These are phyloP conservation scores for Acanthosepion esculentum DNA, from an alignment of 2,888 invertebrate species.

Conservation along the genomic window DNA sequence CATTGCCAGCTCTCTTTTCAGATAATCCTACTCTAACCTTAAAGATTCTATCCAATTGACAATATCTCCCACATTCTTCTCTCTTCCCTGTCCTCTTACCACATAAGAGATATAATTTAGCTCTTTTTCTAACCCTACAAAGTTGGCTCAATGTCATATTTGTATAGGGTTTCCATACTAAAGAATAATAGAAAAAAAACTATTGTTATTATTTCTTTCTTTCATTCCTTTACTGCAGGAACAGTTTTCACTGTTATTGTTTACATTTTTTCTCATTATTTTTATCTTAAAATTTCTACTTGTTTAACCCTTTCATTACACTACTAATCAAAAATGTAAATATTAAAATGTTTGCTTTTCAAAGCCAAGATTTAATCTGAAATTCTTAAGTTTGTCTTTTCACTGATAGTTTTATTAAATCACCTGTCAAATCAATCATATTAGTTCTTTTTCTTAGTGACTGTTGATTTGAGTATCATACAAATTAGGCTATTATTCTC, in stretches of 20 bases:
- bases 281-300: not conserved
- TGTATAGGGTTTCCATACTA: not conserved
- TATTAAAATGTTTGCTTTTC: too few species aligned
- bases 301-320: not conserved
- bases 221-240: not conserved
- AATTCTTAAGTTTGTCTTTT: too few species aligned
- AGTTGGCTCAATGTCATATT: not conserved
- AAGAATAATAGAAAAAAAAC: not conserved
- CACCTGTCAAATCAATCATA: too few species aligned
- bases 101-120: not conserved
- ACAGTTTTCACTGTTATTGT: not conserved
- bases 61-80: not conserved
- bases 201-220: not conserved
- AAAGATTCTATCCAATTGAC: not conserved
- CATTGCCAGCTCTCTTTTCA: not conserved
- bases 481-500: too few species aligned
- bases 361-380: too few species aligned
- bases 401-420: too few species aligned
- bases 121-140: not conserved
- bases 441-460: too few species aligned
- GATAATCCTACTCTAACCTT: not conserved
- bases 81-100: not conserved
- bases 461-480: too few species aligned
- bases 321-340: too few species aligned
- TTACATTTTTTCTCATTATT: not conserved